phyloP scores from a whole-genome alignment of 2,113 vertebrate species.

The Aleadryas rufinucha region DNA sequence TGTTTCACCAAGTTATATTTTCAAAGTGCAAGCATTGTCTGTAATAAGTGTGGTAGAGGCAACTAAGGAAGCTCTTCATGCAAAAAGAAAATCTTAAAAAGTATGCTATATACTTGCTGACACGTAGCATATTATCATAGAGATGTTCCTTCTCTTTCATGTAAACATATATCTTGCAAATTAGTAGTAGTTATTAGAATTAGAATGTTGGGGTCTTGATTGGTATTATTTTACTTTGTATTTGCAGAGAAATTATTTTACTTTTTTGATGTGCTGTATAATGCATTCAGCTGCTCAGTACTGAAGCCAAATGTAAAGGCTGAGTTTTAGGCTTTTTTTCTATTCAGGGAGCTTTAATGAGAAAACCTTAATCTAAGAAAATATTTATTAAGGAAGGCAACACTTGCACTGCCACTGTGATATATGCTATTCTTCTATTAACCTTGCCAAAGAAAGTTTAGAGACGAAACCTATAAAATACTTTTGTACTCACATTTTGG shows the following conservation, averaged over 20 bases:
- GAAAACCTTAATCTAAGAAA: not conserved
- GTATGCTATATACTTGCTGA: not conserved
- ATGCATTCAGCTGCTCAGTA: not conserved
- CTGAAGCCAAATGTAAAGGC: not conserved
- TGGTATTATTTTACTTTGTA: not conserved
- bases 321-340: not conserved
- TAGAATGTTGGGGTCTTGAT: not conserved
- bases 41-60: not conserved
- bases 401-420: not conserved
- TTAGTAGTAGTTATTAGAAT: not conserved
- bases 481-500: not conserved
- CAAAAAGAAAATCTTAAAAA: not conserved
- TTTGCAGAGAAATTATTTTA: not conserved
- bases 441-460: not conserved
- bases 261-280: not conserved
- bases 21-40: conserved; percentile 3
- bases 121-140: not conserved
- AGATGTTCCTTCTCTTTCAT: not conserved
- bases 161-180: not conserved
- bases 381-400: not conserved
- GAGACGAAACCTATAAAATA: not conserved
- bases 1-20: conserved; percentile 26
- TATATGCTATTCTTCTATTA: not conserved
- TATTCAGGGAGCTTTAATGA: not conserved
- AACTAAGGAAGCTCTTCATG: not conserved